Evolutionary conservation across 2,797 vertebrate genomes (phyloP), one percentile per base, ranked within the genome.

Genomic region (Cichlasoma orientale): DNA sequence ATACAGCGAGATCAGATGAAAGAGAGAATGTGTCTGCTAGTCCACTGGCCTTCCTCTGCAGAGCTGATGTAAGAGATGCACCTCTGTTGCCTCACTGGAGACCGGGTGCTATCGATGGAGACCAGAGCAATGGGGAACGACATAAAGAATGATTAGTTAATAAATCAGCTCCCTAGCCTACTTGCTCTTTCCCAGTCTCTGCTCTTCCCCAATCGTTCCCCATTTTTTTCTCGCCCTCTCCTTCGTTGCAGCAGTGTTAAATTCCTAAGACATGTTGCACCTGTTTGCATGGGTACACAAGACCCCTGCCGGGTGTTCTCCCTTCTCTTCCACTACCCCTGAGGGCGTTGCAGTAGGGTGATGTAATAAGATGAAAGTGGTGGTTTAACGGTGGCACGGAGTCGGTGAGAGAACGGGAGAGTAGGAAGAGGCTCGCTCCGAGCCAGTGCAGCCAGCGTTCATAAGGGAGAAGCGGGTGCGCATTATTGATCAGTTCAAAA

Each of bases 281-380:
- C 94, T 95, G 94, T 95, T 95, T 95, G 94, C 94, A 94, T 93
- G 90, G 93, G 87, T 92, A 92, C 91, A 93, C 91, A 90, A 93
- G 92, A 92, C 90, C 90, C 91, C 93, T 90, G 89, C 92, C 85
- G 89, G 90, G 92, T 88, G 87, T 90, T 89, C 86, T 90, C 92
- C 90, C 91, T 89, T 91, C 86, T 88, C 82, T 82, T 88, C 78
- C 69, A 75, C 87, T 78, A 79, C 85, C 92, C 92, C 92, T 82
- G 85, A 92, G 93, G 93, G 92, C 86, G 89, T 88, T 95, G 94
- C 93, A 93, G 93, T 84, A 74, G 92, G 91, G 92, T 96, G 95
- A 96, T 96, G 95, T 95, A 96, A 96, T 95, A 92, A 93, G 91
- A 94, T 95, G 94, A 95, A 96, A 96, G 94, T 75, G 82, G 86